These are phyloP conservation scores for Cercopithecus mona DNA, from an alignment of 2,113 vertebrate genomes.

Conservation along the genomic window DNA sequence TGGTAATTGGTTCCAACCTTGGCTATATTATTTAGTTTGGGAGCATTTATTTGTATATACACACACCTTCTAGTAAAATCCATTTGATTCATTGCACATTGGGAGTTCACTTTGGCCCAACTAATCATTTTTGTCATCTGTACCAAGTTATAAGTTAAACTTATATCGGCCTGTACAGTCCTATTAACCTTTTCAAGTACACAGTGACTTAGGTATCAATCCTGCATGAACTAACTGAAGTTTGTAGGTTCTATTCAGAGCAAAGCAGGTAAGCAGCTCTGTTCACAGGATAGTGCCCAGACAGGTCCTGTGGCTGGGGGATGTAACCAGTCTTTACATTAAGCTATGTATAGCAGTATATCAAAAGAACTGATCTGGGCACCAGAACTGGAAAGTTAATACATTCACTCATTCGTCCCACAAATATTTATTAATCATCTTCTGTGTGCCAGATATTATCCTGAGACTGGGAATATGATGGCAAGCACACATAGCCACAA, in stretches of 20 bases:
- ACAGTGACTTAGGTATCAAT: neutral
- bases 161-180: neutral
- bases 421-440: neutral
- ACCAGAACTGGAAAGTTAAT: neutral
- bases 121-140: constrained; percentile 34
- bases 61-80: constrained; percentile 27
- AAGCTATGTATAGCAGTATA: neutral
- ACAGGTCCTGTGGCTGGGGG: neutral
- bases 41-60: neutral
- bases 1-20: neutral
- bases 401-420: constrained; percentile 24
- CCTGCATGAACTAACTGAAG: neutral
- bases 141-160: constrained; percentile 8
- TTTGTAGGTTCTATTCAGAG: neutral
- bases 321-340: neutral
- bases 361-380: neutral
- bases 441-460: neutral
- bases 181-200: neutral
- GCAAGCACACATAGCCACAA: neutral
- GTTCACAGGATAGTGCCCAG: neutral
- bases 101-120: neutral
- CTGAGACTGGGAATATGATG: neutral
- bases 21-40: neutral
- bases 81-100: neutral
- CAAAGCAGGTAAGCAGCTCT: neutral